Evolutionary conservation across 2,113 vertebrate genomes (phyloP).

Genomic region (Pao palembangensis): DNA sequence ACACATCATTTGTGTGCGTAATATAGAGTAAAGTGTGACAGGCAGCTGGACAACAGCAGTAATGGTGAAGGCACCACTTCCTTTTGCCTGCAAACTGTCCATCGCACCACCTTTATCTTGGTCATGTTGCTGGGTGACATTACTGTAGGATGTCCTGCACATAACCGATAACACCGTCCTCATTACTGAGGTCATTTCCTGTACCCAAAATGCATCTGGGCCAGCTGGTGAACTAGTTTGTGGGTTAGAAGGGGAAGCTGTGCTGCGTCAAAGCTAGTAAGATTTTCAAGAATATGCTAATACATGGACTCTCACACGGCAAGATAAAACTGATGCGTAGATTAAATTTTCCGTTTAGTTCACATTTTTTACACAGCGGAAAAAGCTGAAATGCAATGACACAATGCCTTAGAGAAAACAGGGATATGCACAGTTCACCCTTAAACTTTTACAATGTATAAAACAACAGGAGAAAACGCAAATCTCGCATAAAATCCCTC

Average conservation of each 20-base stretch:
- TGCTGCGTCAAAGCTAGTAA: not conserved
- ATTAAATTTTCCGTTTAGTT: too few species aligned
- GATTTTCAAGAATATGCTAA: not conserved
- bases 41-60: not conserved
- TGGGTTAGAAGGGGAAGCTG: slow-evolving; percentile 14
- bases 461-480: too few species aligned
- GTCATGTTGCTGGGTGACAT: slow-evolving; percentile 43
- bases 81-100: slow-evolving; percentile 6
- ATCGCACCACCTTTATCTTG: slow-evolving; percentile 35
- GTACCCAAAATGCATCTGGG: slow-evolving; percentile 40
- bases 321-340: too few species aligned
- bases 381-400: not conserved
- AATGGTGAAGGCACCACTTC: not conserved
- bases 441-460: too few species aligned
- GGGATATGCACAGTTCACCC: too few species aligned
- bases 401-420: not conserved
- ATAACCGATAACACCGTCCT: slow-evolving; percentile 52
- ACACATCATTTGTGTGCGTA: not conserved
- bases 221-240: slow-evolving; percentile 45
- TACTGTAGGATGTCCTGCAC: slow-evolving; percentile 52
- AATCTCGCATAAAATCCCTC: too few species aligned
- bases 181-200: slow-evolving; percentile 55
- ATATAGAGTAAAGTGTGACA: not conserved
- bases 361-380: not conserved
- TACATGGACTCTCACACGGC: not conserved